phyloP scores from a whole-genome alignment of 2,888 invertebrate genomes.

The Microctonus brassicae region DNA sequence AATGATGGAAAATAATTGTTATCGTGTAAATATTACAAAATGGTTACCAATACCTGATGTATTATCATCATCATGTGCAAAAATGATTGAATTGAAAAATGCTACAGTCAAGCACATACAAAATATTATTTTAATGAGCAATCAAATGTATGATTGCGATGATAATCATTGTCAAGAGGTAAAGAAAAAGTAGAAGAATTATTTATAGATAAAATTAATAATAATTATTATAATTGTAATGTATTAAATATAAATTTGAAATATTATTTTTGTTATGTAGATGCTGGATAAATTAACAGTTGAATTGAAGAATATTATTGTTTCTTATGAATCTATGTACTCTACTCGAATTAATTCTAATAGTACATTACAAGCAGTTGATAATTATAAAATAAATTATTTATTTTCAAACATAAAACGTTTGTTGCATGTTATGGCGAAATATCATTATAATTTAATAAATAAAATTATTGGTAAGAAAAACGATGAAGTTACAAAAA shows the following conservation, averaged over 20 bases:
- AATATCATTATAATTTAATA: conserved; percentile 20
- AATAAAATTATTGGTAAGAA: conserved; percentile 16
- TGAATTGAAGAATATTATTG: conserved; percentile 12
- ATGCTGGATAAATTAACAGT: background rate
- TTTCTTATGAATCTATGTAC: conserved; percentile 10
- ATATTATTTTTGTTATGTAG: too few relatives aligned
- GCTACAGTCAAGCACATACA: conserved; percentile 51
- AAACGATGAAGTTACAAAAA: conserved; percentile 15
- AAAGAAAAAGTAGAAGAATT: too few relatives aligned
- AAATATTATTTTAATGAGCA: conserved; percentile 16
- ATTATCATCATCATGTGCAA: conserved; percentile 53
- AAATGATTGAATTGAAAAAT: conserved; percentile 50
- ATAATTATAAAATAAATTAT: conserved; percentile 23
- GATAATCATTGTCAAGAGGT: conserved; percentile 53
- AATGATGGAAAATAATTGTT: conserved; percentile 41
- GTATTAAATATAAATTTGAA: too few relatives aligned
- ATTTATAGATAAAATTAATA: too few relatives aligned
- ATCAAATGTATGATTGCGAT: background rate
- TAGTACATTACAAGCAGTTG: background rate
- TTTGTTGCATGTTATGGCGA: conserved; percentile 8
- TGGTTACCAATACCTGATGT: conserved; percentile 56
- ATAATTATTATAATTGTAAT: background rate
- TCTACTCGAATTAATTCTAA: background rate
- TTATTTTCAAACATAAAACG: conserved; percentile 12
- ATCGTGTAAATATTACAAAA: conserved; percentile 60